phyloP scores from a whole-genome alignment of 2,113 vertebrate genomes.

The Apaloderma vittatum region DNA sequence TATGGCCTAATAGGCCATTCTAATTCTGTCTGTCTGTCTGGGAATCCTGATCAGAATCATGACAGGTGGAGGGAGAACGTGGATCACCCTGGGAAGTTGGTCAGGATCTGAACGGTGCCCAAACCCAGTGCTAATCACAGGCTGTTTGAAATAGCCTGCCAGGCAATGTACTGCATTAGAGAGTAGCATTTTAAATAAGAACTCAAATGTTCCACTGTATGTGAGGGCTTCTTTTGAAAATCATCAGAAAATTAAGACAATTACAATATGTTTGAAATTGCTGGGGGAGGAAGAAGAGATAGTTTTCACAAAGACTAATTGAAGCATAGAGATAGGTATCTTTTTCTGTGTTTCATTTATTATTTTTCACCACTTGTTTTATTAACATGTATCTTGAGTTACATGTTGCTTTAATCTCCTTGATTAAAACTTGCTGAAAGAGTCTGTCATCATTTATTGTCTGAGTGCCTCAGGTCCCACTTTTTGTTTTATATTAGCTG shows the following conservation, averaged over 20 bases:
- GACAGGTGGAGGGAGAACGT: constrained; percentile 38
- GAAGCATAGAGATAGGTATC: constrained; percentile 72
- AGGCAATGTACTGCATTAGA: not conserved
- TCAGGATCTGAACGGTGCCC: not conserved
- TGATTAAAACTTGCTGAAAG: constrained; percentile 92
- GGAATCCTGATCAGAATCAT: constrained; percentile 68
- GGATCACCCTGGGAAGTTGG: constrained; percentile 66
- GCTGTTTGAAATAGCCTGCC: not conserved
- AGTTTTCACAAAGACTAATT: constrained; percentile 77
- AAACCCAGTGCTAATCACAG: not conserved
- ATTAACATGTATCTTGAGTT: constrained; percentile 87
- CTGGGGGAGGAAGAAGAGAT: constrained; percentile 74
- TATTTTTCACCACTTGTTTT: constrained; percentile 83
- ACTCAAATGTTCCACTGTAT: not conserved
- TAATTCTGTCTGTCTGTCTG: constrained; percentile 49
- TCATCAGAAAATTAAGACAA: not conserved
- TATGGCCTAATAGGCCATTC: constrained; percentile 5
- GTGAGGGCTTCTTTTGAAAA: constrained; percentile 35
- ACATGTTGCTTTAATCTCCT: constrained; percentile 86
- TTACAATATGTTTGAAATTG: constrained; percentile 83
- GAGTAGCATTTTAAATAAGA: constrained; percentile 22
- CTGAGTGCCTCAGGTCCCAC: constrained; percentile 73
- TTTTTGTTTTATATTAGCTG: constrained; percentile 70
- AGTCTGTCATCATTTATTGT: constrained; percentile 85
- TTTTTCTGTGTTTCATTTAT: constrained; percentile 75